Evolutionary conservation across 2,888 invertebrate species (phyloP).

Genomic region (Hemicrepidius hirtus): DNA sequence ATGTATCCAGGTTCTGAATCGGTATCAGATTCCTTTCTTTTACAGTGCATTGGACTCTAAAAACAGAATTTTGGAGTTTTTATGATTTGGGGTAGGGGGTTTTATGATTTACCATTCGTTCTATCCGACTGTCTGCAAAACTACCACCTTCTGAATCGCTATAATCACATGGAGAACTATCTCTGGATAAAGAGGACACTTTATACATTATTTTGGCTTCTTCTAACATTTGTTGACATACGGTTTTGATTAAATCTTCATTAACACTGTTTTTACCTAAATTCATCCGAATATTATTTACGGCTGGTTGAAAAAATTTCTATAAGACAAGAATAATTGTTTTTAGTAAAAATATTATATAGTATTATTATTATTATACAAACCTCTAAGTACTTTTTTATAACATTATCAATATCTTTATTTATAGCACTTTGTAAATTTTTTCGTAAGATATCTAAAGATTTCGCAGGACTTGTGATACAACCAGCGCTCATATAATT

Average conservation of each 20-base stretch:
- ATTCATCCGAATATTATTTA: conserved; percentile 85
- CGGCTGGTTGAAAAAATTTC: conserved; percentile 88
- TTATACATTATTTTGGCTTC: conserved; percentile 84
- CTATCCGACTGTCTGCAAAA: conserved; percentile 73
- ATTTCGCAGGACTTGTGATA: conserved; percentile 81
- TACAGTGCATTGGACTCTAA: conserved; percentile 75
- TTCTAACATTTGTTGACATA: conserved; percentile 86
- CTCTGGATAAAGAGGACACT: conserved; percentile 71
- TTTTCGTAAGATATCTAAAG: conserved; percentile 83
- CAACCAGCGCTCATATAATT: conserved; percentile 70
- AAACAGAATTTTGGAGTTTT: conserved; percentile 55
- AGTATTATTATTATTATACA: conserved; percentile 48
- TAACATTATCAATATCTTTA: conserved; percentile 84
- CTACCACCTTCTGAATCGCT: conserved; percentile 75
- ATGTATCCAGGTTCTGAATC: conserved; percentile 76
- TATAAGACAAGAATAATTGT: conserved; percentile 72
- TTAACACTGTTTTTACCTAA: conserved; percentile 84
- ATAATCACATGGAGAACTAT: conserved; percentile 74
- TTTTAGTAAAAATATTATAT: too few relatives aligned
- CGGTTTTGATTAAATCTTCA: conserved; percentile 83
- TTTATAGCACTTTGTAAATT: conserved; percentile 86
- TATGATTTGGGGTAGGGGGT: neutral
- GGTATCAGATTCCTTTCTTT: conserved; percentile 80
- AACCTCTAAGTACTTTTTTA: conserved; percentile 86
- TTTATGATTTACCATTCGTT: conserved; percentile 58